Percentiles rank a stretch among this genome's conserved stretches.
These are phyloP conservation scores for Drosophila yakuba DNA, from an alignment of 1,140 invertebrate species.

Conservation along the genomic window DNA sequence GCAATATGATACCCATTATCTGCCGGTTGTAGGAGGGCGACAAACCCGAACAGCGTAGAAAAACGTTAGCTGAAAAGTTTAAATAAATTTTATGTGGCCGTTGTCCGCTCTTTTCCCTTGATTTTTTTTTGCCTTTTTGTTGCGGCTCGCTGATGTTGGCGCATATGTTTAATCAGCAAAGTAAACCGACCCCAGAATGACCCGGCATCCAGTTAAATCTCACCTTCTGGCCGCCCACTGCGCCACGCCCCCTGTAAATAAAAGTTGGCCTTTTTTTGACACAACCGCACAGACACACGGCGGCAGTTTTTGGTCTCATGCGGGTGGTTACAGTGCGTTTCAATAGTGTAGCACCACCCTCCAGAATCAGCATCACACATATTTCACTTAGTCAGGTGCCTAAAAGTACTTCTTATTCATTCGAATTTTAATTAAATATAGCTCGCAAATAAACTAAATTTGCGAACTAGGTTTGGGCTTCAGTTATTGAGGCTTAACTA, in stretches of 20 bases:
- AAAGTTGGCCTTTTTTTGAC: slow-evolving; percentile 64
- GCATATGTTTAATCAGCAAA: slow-evolving; percentile 79
- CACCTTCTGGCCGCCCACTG: slow-evolving; percentile 19
- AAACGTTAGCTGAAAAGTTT: slow-evolving; percentile 39
- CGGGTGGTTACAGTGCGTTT: slow-evolving; percentile 32
- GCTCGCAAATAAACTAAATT: not conserved
- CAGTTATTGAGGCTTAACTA: no score
- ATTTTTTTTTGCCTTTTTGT: slow-evolving; percentile 18
- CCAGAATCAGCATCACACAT: no score
- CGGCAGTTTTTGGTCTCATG: slow-evolving; percentile 15
- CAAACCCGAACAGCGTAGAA: slow-evolving; percentile 33
- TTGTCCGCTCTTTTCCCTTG: not conserved
- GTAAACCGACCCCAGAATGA: slow-evolving; percentile 60
- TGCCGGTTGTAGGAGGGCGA: slow-evolving; percentile 25
- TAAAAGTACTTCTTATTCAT: not conserved
- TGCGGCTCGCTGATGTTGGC: slow-evolving; percentile 30
- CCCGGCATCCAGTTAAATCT: slow-evolving; percentile 51
- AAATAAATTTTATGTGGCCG: slow-evolving; percentile 76
- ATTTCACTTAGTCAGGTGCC: not conserved
- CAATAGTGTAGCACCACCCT: not conserved
- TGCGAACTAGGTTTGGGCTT: not conserved
- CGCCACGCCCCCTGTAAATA: slow-evolving; percentile 44
- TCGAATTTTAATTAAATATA: no score
- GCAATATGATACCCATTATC: slow-evolving; percentile 79
- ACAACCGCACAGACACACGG: slow-evolving; percentile 39